A percentile compares a stretch with the other conserved stretches of the same genome.
Evolutionary conservation across 2,888 invertebrate species (phyloP).

Genomic region (Cosmorhoe ocellata): DNA sequence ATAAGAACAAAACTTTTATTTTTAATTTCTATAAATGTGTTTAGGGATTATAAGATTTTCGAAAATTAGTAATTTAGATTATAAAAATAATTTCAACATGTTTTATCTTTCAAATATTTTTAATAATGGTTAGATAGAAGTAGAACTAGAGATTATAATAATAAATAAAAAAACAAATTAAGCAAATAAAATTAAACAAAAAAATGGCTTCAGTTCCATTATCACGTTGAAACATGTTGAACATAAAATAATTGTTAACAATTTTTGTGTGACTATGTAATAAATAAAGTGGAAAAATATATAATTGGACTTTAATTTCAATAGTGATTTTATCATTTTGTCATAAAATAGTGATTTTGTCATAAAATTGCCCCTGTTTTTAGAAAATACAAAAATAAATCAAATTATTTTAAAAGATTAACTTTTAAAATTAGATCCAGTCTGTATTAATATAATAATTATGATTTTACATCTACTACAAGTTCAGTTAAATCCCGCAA

Average conservation of each 20-base stretch:
- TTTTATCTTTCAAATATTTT: conserved; percentile 49
- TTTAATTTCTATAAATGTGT: conserved; percentile 43
- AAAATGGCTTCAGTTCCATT: conserved; percentile 39
- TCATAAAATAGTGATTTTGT: conserved; percentile 27
- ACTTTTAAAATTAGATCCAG: too few species aligned
- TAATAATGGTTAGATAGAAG: conserved; percentile 38
- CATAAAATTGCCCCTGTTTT: conserved; percentile 20
- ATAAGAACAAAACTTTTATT: conserved; percentile 37
- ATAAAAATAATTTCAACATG: conserved; percentile 58
- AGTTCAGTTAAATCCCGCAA: too few species aligned
- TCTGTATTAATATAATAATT: too few species aligned
- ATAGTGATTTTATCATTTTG: conserved; percentile 31
- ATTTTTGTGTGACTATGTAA: conserved; percentile 68
- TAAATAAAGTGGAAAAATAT: conserved; percentile 56
- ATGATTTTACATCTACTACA: too few species aligned
- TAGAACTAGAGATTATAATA: conserved; percentile 37
- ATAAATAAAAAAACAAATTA: conserved; percentile 29
- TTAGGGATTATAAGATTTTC: conserved; percentile 30
- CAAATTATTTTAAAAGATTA: background rate
- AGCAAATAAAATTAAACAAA: conserved; percentile 33
- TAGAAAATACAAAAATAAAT: background rate
- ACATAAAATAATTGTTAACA: conserved; percentile 59
- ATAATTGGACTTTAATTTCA: conserved; percentile 54
- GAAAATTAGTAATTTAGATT: conserved; percentile 36
- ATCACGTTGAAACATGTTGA: conserved; percentile 63